phyloP scores from a whole-genome alignment of 2,113 vertebrate species.

The Chaetorhynchus papuensis region DNA sequence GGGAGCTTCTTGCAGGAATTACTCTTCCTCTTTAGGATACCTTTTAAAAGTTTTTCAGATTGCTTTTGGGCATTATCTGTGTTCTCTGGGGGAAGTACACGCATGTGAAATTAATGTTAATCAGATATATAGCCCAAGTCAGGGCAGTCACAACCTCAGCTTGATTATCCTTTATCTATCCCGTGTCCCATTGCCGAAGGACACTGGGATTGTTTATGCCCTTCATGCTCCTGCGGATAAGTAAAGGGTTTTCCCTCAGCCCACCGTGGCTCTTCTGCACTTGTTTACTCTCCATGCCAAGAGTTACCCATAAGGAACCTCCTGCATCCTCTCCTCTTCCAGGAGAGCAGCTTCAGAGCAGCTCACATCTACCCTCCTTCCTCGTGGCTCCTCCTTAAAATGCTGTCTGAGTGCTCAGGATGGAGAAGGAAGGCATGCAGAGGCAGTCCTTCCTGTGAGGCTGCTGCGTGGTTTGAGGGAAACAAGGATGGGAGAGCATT shows the following conservation, averaged over 20 bases:
- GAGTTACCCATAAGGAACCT: neutral
- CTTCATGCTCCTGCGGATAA: fast-evolving
- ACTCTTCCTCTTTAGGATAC: neutral
- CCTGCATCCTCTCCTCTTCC: neutral
- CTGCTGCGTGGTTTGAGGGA: neutral
- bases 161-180: neutral
- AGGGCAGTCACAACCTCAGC: neutral
- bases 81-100: neutral
- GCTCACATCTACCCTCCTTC: neutral
- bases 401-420: neutral
- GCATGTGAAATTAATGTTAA: neutral
- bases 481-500: neutral
- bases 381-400: neutral
- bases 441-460: neutral
- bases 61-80: neutral
- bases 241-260: neutral
- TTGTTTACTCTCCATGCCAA: neutral
- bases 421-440: neutral
- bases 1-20: neutral
- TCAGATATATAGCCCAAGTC: neutral
- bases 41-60: neutral
- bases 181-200: fast-evolving
- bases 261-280: fast-evolving
- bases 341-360: neutral
- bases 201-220: neutral